Percentiles rank a stretch among this genome's conserved stretches.
These are phyloP conservation scores for Gonioctena quinquepunctata DNA, from an alignment of 1,140 invertebrate genomes.

Conservation along the genomic window DNA sequence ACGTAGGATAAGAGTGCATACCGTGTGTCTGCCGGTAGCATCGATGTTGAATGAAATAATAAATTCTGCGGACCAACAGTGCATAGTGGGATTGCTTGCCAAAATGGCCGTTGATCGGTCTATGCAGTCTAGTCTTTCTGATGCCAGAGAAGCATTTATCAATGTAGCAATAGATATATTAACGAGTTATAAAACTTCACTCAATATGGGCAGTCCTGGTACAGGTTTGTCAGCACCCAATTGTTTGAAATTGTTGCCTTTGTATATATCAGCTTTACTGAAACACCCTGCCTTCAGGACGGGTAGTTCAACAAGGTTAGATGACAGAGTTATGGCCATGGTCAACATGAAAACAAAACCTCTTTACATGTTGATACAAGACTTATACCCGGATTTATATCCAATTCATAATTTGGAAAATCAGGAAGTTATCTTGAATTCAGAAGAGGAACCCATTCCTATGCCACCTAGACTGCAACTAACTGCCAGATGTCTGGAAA, in stretches of 20 bases:
- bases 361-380: constrained; percentile 77
- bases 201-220: constrained; percentile 64
- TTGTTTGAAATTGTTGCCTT: constrained; percentile 79
- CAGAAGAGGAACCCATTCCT: constrained; percentile 61
- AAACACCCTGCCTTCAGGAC: constrained; percentile 90
- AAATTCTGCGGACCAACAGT: constrained; percentile 92
- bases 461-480: constrained; percentile 69
- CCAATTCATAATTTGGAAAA: constrained; percentile 79
- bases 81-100: constrained; percentile 86
- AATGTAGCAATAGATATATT: constrained; percentile 93
- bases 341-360: constrained; percentile 91
- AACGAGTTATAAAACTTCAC: constrained; percentile 75
- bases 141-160: constrained; percentile 94
- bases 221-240: constrained; percentile 74
- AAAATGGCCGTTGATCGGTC: constrained; percentile 98
- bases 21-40: constrained; percentile 89
- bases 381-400: constrained; percentile 93
- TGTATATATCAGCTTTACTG: constrained; percentile 88
- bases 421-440: constrained; percentile 62
- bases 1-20: constrained; percentile 96
- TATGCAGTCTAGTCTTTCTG: constrained; percentile 79
- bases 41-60: constrained; percentile 84
- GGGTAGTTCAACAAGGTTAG: constrained; percentile 83
- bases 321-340: constrained; percentile 93
- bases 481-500: constrained; percentile 74